Conservation (phyloP, 2,797 vertebrate genomes). For the Myotis vivesi region DNA sequence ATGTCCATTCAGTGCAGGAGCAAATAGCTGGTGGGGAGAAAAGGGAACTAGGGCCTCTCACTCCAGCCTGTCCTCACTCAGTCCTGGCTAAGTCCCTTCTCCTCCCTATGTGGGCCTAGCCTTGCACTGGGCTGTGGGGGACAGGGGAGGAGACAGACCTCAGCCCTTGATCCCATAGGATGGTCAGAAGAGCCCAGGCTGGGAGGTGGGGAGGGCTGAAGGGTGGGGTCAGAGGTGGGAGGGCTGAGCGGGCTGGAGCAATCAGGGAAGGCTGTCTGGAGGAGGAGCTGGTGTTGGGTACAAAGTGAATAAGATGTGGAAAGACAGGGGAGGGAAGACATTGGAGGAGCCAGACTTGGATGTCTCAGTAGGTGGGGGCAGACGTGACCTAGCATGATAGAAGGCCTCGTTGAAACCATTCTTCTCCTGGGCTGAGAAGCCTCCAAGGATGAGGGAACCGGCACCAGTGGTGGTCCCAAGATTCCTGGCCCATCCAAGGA, state of each 20-base stretch:
- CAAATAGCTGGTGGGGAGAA: not conserved
- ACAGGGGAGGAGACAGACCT: not conserved
- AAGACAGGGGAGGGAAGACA: not conserved
- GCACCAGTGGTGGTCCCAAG: not conserved
- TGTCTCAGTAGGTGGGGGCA: not conserved
- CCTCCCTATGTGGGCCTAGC: not conserved
- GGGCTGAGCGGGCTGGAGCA: not conserved
- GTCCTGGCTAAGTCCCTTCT: not conserved
- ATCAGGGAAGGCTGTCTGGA: slow-evolving; percentile 17
- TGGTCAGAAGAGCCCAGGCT: not conserved
- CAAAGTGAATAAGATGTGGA: not conserved
- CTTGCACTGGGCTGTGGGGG: not conserved
- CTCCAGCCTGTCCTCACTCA: not conserved
- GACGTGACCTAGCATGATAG: not conserved
- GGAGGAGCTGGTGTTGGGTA: not conserved
- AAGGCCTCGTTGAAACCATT: not conserved
- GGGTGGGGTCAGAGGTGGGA: not conserved
- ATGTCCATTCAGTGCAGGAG: not conserved
- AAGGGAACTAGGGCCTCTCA: not conserved
- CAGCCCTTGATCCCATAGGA: not conserved
- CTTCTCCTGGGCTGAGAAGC: not conserved
- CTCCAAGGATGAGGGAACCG: not conserved
- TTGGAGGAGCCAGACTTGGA: not conserved
- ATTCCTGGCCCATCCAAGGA: not conserved
- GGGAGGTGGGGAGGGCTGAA: not conserved